These are phyloP conservation scores for Pemphigus obesinymphae DNA, from an alignment of 1,140 invertebrate species.

Conservation along the genomic window DNA sequence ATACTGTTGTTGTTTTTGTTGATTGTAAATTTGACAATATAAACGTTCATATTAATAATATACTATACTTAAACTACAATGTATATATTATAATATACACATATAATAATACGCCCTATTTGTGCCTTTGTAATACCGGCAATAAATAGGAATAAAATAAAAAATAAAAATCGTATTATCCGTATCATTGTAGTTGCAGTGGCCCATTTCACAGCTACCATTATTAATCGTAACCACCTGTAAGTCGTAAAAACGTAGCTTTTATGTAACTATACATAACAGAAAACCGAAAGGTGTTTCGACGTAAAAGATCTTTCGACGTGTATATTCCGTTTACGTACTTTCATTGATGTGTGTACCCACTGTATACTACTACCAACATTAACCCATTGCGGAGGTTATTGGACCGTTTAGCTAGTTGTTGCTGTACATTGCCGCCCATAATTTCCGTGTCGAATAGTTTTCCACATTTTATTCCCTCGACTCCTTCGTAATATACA, in stretches of 20 bases:
- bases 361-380: background rate
- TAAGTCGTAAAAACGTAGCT: constrained; percentile 14
- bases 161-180: background rate
- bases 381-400: background rate
- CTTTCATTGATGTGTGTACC: too few species aligned
- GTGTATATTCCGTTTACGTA: background rate
- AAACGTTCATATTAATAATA: background rate
- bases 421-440: background rate
- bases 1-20: background rate
- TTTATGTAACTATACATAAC: background rate
- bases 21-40: background rate
- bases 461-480: constrained; percentile 1
- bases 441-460: constrained; percentile 34
- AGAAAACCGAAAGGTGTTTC: background rate
- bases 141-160: background rate
- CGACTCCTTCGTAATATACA: background rate
- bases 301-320: background rate
- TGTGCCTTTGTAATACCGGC: background rate
- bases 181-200: background rate
- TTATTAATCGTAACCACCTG: too few species aligned
- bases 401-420: constrained; percentile 40
- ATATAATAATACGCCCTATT: background rate
- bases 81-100: background rate
- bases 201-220: background rate
- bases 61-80: background rate